phyloP scores from a whole-genome alignment of 2,888 invertebrate species.

The Perizoma affinitatum region DNA sequence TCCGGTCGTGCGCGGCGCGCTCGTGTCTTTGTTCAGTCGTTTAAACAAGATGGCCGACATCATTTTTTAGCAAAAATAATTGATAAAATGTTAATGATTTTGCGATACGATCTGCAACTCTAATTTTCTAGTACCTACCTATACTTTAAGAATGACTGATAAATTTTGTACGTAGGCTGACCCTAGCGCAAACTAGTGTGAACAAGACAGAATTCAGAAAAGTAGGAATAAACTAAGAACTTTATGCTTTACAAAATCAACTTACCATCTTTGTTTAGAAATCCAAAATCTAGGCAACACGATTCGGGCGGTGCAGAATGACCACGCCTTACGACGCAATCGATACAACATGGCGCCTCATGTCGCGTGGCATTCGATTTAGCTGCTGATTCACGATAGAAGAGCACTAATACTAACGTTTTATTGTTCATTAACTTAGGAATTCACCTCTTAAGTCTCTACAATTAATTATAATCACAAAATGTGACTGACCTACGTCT shows the following conservation, averaged over 20 bases:
- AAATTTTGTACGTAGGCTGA: too few relatives aligned
- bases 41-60: conserved; percentile 14
- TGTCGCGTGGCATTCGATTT: conserved; percentile 43
- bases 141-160: too few relatives aligned
- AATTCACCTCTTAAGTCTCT: conserved; percentile 49
- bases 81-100: too few relatives aligned
- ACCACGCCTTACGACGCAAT: conserved; percentile 66
- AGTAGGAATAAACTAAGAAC: too few relatives aligned
- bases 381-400: conserved; percentile 42
- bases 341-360: conserved; percentile 73
- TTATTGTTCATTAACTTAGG: conserved; percentile 42
- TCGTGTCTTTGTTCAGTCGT: too few relatives aligned
- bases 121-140: too few relatives aligned
- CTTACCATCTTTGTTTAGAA: conserved; percentile 69
- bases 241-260: conserved; percentile 38
- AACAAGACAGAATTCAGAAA: too few relatives aligned
- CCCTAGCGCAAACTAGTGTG: too few relatives aligned
- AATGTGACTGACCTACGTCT: conserved; percentile 17
- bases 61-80: too few relatives aligned
- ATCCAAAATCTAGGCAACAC: conserved; percentile 51
- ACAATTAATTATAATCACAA: conserved; percentile 22
- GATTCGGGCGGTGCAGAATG: conserved; percentile 51
- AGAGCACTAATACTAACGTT: conserved; percentile 48
- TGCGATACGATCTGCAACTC: too few relatives aligned
- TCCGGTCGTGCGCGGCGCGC: too few relatives aligned